phyloP scores from a whole-genome alignment of 2,888 invertebrate genomes.

The Rhimphoctona megacephalus region DNA sequence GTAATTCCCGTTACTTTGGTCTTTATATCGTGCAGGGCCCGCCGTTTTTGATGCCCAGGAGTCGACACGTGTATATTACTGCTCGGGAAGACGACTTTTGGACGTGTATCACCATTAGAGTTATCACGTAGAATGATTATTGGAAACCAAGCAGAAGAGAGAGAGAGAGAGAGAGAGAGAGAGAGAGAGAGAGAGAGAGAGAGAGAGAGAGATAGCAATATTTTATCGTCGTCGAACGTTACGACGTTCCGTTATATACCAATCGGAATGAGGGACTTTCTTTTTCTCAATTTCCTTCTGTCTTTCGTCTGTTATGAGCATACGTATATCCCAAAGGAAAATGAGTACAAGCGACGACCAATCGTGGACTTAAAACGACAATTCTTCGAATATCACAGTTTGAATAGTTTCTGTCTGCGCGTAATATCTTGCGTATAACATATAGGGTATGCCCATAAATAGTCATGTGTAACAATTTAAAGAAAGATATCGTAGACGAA shows the following conservation, averaged over 20 bases:
- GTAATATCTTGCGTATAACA: conserved; percentile 10
- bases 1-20: background rate
- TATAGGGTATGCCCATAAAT: conserved; percentile 19
- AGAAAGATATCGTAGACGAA: conserved; percentile 31
- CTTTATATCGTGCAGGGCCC: background rate
- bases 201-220: background rate
- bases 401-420: conserved; percentile 62
- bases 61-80: background rate
- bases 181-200: conserved; percentile 2
- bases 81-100: conserved; percentile 7
- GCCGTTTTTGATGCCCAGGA: background rate
- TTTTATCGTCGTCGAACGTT: conserved; percentile 42
- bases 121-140: conserved; percentile 63
- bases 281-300: conserved; percentile 45
- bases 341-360: conserved; percentile 18
- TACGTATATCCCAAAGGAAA: conserved; percentile 23
- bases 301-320: conserved; percentile 44
- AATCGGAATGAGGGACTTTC: conserved; percentile 33
- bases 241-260: conserved; percentile 26
- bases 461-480: conserved; percentile 36
- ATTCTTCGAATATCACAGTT: conserved; percentile 47
- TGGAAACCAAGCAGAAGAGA: conserved; percentile 22
- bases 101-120: conserved; percentile 59
- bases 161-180: conserved; percentile 19
- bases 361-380: conserved; percentile 46